These are phyloP conservation scores for Leucophenga maculata DNA, from an alignment of 2,888 invertebrate genomes.

Conservation along the genomic window DNA sequence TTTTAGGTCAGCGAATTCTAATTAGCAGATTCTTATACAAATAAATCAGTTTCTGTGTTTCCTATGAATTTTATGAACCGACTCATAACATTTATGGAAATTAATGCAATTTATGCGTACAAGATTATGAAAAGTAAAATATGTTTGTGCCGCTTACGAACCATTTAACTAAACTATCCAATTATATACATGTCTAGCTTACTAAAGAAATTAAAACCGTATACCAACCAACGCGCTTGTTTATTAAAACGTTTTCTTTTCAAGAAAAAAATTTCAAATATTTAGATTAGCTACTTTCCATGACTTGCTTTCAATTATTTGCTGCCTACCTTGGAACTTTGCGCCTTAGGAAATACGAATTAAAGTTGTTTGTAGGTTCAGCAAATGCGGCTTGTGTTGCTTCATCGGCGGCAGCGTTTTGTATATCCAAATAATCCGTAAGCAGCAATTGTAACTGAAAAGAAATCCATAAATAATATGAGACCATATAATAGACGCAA, in stretches of 20 bases:
- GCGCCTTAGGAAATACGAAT: slow-evolving; percentile 72
- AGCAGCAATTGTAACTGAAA: slow-evolving; percentile 84
- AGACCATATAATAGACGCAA: background rate
- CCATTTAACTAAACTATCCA: background rate
- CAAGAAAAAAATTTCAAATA: slow-evolving; percentile 10
- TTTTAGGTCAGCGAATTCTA: no score
- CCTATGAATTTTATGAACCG: no score
- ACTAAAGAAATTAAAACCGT: slow-evolving; percentile 1
- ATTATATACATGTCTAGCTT: background rate
- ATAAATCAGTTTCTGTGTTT: no score
- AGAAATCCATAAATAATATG: background rate
- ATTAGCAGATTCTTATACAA: no score
- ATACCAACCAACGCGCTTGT: slow-evolving; percentile 38
- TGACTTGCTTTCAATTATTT: background rate
- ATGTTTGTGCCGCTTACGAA: no score
- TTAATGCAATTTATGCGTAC: no score
- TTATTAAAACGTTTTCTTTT: slow-evolving; percentile 28
- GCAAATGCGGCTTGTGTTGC: slow-evolving; percentile 73
- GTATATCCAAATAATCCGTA: slow-evolving; percentile 90
- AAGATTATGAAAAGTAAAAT: no score
- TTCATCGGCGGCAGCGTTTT: slow-evolving; percentile 80
- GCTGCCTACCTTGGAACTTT: slow-evolving; percentile 67
- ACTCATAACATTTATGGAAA: no score
- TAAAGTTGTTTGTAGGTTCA: slow-evolving; percentile 73
- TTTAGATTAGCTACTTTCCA: background rate